These are phyloP conservation scores for Oegoconia quadripuncta DNA, from an alignment of 2,888 invertebrate genomes.

Conservation along the genomic window DNA sequence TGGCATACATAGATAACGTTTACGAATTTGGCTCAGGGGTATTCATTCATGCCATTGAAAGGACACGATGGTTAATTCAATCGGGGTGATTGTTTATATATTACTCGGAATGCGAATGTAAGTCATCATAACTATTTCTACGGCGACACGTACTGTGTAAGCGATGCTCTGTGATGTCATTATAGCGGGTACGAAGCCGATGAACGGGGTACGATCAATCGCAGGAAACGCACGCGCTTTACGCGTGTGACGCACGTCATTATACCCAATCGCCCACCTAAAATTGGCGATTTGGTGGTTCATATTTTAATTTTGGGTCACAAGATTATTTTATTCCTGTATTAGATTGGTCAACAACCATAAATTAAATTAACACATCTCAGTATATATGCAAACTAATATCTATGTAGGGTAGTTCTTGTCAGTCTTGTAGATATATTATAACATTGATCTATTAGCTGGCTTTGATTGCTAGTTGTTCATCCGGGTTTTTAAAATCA, in stretches of 20 bases:
- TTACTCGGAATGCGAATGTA: constrained; percentile 50
- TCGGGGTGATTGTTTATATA: constrained; percentile 51
- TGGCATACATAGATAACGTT: constrained; percentile 10
- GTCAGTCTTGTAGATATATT: too few relatives aligned
- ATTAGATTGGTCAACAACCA: too few relatives aligned
- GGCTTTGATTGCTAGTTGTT: too few relatives aligned
- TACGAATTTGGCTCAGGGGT: constrained; percentile 5
- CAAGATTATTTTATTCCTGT: too few relatives aligned
- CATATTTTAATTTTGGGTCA: constrained; percentile 53
- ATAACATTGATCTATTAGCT: too few relatives aligned
- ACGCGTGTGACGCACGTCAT: constrained; percentile 11
- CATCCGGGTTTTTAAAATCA: too few relatives aligned
- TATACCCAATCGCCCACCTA: constrained; percentile 31
- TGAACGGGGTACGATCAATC: background rate
- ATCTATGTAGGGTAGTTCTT: too few relatives aligned
- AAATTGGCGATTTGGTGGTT: too few relatives aligned
- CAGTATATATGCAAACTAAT: too few relatives aligned
- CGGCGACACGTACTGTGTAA: constrained; percentile 47
- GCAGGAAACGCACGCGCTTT: constrained; percentile 8
- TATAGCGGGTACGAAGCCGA: background rate
- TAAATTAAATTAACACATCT: too few relatives aligned
- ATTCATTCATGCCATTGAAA: constrained; percentile 3
- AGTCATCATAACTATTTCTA: constrained; percentile 70
- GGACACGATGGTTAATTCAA: constrained; percentile 19
- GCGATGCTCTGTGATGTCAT: constrained; percentile 14